Evolutionary conservation across 2,797 vertebrate species (phyloP).

Genomic region (Dendrocincla fuliginosa): DNA sequence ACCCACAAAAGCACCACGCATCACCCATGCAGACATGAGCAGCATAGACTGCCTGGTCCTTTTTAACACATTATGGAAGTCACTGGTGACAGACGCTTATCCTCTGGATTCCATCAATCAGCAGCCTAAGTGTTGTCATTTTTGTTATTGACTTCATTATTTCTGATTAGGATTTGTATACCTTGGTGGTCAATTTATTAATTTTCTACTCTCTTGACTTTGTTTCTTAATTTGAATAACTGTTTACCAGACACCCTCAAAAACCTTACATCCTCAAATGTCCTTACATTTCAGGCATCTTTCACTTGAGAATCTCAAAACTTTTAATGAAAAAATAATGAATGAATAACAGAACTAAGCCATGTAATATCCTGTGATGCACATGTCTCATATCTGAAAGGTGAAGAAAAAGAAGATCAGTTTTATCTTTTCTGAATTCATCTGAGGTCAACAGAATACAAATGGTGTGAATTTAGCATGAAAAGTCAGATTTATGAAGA

Average conservation of each 20-base stretch:
- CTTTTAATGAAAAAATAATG: neutral
- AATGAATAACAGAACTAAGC: neutral
- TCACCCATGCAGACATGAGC: neutral
- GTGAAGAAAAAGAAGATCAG: neutral
- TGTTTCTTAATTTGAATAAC: neutral
- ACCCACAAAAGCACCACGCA: neutral
- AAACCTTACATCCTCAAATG: neutral
- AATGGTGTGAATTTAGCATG: neutral
- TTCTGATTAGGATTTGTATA: neutral
- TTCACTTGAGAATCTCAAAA: neutral
- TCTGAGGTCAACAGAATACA: neutral
- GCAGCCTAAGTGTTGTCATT: neutral
- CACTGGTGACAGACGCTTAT: neutral
- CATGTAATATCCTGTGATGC: neutral
- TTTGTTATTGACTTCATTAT: neutral
- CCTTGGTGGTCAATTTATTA: neutral
- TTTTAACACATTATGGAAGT: neutral
- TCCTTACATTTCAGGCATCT: neutral
- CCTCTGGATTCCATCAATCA: neutral
- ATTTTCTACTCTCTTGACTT: neutral
- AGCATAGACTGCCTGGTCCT: neutral
- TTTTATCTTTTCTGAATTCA: neutral
- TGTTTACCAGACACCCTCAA: neutral
- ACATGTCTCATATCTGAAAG: accelerated
- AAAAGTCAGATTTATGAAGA: neutral